These are phyloP conservation scores for Eulemur mongoz DNA, from an alignment of 2,797 vertebrate species.

Conservation along the genomic window DNA sequence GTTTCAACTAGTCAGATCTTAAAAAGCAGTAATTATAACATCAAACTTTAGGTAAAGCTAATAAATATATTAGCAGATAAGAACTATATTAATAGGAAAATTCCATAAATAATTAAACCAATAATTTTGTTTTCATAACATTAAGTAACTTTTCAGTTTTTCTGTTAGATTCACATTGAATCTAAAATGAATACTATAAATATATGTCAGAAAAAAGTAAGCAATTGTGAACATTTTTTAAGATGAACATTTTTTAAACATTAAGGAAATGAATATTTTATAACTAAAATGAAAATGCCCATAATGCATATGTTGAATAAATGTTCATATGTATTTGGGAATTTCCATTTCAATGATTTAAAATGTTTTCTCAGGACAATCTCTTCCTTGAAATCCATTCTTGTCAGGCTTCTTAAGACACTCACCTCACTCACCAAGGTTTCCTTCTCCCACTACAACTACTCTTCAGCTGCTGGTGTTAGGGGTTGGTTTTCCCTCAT, in stretches of 20 bases:
- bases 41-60: background rate
- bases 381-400: background rate
- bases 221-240: background rate
- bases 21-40: background rate
- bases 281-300: background rate
- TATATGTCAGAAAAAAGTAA: background rate
- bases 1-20: background rate
- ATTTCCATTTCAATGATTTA: background rate
- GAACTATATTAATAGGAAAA: background rate
- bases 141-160: background rate
- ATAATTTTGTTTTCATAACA: background rate
- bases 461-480: background rate
- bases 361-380: background rate
- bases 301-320: background rate
- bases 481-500: background rate
- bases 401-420: background rate
- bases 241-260: background rate
- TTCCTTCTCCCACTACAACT: background rate
- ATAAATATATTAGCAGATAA: background rate
- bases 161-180: background rate
- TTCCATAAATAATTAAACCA: background rate
- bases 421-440: fast-evolving
- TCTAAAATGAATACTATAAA: background rate
- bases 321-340: background rate
- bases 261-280: background rate